These are phyloP conservation scores for Aldabrachelys gigantea DNA, from an alignment of 2,113 vertebrate species.

Conservation along the genomic window DNA sequence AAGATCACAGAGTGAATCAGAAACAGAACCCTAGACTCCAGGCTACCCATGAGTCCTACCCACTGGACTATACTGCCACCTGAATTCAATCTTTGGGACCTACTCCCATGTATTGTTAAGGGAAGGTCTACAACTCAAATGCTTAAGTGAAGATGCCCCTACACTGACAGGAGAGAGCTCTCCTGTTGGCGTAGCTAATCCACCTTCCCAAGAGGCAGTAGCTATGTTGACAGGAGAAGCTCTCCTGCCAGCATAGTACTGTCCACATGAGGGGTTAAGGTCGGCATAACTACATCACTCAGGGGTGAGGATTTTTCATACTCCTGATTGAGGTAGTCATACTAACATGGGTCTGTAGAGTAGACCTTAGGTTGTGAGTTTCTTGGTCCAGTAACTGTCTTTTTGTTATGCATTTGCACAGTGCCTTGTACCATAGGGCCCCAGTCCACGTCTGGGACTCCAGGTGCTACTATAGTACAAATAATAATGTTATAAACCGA, in stretches of 20 bases:
- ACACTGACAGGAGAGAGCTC: not conserved
- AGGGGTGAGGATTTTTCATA: not conserved
- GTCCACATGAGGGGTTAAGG: not conserved
- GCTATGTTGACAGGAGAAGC: too few species aligned
- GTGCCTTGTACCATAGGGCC: not conserved
- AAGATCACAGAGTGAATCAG: not conserved
- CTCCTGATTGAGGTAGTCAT: not conserved
- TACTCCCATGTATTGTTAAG: accelerated
- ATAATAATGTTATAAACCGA: not conserved
- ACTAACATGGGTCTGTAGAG: not conserved
- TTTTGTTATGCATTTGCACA: not conserved
- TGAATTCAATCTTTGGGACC: not conserved
- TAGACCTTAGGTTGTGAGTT: not conserved
- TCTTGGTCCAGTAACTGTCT: not conserved
- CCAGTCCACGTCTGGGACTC: not conserved
- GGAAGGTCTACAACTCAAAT: not conserved
- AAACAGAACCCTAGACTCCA: accelerated
- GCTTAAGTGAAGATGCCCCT: not conserved
- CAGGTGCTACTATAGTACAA: not conserved
- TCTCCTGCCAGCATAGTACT: not conserved
- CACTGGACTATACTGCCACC: not conserved
- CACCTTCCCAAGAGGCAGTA: too few species aligned
- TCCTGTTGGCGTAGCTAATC: not conserved
- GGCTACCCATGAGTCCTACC: accelerated
- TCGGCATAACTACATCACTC: not conserved